These are phyloP conservation scores for Melanotaenia boesemani DNA, from an alignment of 2,797 vertebrate genomes.

Conservation along the genomic window DNA sequence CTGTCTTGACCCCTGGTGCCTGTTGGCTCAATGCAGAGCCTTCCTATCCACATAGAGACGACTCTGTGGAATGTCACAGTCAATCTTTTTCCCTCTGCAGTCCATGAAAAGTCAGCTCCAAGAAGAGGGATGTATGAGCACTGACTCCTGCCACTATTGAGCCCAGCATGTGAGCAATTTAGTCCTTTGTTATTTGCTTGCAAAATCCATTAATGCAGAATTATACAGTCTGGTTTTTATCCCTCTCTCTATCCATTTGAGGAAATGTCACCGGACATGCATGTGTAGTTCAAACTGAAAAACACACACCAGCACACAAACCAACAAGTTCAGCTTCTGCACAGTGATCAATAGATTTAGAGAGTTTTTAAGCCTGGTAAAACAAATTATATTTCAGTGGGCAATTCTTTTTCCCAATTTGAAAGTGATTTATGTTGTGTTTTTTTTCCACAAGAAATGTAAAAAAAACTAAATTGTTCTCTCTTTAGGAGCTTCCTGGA, in stretches of 20 bases:
- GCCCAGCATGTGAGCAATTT: slow-evolving; percentile 24
- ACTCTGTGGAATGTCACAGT: slow-evolving; percentile 50
- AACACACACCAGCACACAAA: slow-evolving; percentile 12
- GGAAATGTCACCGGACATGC: slow-evolving; percentile 8
- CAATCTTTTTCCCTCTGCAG: slow-evolving; percentile 50
- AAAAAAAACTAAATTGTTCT: too few relatives aligned
- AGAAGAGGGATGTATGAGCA: slow-evolving; percentile 62
- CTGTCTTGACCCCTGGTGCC: slow-evolving; percentile 43
- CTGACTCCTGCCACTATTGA: slow-evolving; percentile 36
- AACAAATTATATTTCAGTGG: not conserved
- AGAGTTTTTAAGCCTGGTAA: not conserved
- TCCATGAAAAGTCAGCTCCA: slow-evolving; percentile 64
- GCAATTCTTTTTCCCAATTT: too few relatives aligned
- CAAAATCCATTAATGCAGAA: slow-evolving; percentile 30
- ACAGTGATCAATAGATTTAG: slow-evolving; percentile 30
- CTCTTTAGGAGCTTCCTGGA: too few relatives aligned
- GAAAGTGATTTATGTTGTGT: too few relatives aligned
- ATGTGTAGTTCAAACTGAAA: slow-evolving; percentile 26
- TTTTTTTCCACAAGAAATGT: too few relatives aligned
- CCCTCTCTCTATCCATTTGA: not conserved
- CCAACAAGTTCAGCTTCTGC: slow-evolving; percentile 19
- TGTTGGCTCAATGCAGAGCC: slow-evolving; percentile 28
- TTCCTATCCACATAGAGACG: slow-evolving; percentile 15
- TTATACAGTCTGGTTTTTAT: not conserved
- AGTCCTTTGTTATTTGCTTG: slow-evolving; percentile 32